Evolutionary conservation across 1,140 invertebrate species (phyloP).

Genomic region (Apis dorsata): DNA sequence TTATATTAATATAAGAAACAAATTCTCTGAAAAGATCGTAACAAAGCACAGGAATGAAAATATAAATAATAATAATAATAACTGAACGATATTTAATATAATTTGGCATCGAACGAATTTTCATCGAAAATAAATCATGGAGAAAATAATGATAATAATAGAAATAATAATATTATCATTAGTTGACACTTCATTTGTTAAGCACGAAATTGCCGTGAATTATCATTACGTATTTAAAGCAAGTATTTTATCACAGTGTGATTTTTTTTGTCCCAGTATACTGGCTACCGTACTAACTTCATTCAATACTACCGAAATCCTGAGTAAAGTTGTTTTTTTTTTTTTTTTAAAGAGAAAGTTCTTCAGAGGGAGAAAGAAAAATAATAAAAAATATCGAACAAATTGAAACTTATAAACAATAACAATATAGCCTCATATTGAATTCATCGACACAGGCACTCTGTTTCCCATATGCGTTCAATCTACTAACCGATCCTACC

Average conservation of each 20-base stretch:
- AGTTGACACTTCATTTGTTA: neutral
- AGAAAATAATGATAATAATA: too few species aligned
- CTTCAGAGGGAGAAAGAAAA: neutral
- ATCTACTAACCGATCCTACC: constrained; percentile 85
- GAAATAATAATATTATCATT: neutral
- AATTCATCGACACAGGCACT: constrained; percentile 88
- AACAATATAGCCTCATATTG: constrained; percentile 89
- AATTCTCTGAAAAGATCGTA: too few species aligned
- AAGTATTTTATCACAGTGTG: constrained; percentile 32
- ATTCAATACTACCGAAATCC: neutral
- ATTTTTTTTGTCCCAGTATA: neutral
- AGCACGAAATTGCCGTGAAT: neutral
- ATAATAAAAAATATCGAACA: neutral
- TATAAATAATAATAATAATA: too few species aligned
- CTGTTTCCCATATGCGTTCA: constrained; percentile 91
- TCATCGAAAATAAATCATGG: too few species aligned
- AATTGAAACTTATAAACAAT: constrained; percentile 78
- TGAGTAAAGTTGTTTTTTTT: too few species aligned
- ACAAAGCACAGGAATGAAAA: too few species aligned
- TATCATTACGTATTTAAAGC: neutral
- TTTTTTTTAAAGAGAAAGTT: too few species aligned
- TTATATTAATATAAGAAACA: too few species aligned
- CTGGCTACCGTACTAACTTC: neutral
- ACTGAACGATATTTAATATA: too few species aligned
- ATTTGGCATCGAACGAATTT: too few species aligned